phyloP scores from a whole-genome alignment of 2,888 invertebrate species.

The Caenorhabditis imperialis region DNA sequence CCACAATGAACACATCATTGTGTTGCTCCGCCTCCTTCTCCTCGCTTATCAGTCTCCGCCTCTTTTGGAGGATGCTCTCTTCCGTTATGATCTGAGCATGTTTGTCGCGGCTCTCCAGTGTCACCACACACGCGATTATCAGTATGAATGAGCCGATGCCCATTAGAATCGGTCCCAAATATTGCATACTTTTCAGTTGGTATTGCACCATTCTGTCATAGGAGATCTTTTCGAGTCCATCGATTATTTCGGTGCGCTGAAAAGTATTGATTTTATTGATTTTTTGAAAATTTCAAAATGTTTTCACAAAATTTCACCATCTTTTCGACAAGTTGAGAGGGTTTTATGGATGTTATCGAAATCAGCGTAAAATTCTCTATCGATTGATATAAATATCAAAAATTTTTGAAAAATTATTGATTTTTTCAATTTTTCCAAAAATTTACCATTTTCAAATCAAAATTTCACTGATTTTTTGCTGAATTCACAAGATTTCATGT shows the following conservation, averaged over 20 bases:
- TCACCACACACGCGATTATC: conserved; percentile 97
- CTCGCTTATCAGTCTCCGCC: conserved; percentile 31
- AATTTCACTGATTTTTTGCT: too few relatives aligned
- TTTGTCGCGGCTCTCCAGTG: conserved; percentile 95
- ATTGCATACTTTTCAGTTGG: conserved; percentile 79
- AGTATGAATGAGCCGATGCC: conserved; percentile 97
- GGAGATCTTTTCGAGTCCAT: conserved; percentile 51
- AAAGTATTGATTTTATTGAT: too few relatives aligned
- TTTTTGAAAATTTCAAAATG: not conserved
- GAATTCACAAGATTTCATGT: too few relatives aligned
- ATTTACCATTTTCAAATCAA: too few relatives aligned
- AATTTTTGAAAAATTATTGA: too few relatives aligned
- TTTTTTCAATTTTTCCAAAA: too few relatives aligned
- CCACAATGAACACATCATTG: conserved; percentile 34
- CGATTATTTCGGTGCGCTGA: conserved; percentile 48
- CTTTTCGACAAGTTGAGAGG: too few relatives aligned
- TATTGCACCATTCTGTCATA: conserved; percentile 62
- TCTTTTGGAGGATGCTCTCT: conserved; percentile 46
- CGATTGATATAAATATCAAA: too few relatives aligned
- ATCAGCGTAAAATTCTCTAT: too few relatives aligned
- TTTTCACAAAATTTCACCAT: too few relatives aligned
- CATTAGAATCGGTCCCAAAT: conserved; percentile 97
- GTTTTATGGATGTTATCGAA: too few relatives aligned
- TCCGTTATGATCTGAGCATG: conserved; percentile 81
- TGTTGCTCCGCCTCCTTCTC: conserved; percentile 44